Evolutionary conservation across 2,113 vertebrate species (phyloP).

Genomic region (Lampris megalopsis): DNA sequence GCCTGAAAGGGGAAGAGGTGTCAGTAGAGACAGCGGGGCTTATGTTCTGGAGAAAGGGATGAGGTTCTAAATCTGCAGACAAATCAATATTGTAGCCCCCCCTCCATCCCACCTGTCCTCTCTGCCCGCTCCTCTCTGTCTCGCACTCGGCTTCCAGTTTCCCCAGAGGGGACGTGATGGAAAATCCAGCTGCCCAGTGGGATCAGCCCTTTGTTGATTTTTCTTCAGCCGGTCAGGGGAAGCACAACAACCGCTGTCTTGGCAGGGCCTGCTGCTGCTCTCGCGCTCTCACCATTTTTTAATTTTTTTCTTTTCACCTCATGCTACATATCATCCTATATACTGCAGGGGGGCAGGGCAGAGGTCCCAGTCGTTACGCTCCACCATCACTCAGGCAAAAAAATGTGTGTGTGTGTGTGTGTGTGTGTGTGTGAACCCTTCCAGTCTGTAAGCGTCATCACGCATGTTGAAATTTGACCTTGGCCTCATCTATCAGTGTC

Average conservation of each 20-base stretch:
- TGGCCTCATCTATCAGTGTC: constrained; percentile 15
- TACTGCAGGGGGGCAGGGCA: constrained; percentile 13
- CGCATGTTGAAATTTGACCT: not conserved
- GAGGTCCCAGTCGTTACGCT: constrained; percentile 11
- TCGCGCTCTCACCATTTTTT: not conserved
- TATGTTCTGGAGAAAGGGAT: constrained; percentile 28
- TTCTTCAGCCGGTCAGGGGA: constrained; percentile 27
- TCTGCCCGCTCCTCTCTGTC: constrained; percentile 20
- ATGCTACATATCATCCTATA: not conserved
- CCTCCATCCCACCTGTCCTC: constrained; percentile 14
- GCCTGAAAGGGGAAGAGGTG: not conserved
- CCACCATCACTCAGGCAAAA: not conserved
- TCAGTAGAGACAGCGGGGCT: not conserved
- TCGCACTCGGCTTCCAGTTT: constrained; percentile 29
- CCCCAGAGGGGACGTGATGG: constrained; percentile 49
- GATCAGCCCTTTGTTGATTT: constrained; percentile 29
- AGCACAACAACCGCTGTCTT: constrained; percentile 29
- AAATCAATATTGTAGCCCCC: constrained; percentile 41
- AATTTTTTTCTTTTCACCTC: not conserved
- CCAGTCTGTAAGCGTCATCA: constrained; percentile 27
- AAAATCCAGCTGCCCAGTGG: constrained; percentile 56
- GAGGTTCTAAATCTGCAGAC: constrained; percentile 23
- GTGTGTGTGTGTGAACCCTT: constrained; percentile 1
- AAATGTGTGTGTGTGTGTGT: not conserved
- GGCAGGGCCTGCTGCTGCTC: constrained; percentile 7